These are phyloP conservation scores for Sebastes alutus DNA, from an alignment of 2,797 vertebrate species.

Conservation along the genomic window DNA sequence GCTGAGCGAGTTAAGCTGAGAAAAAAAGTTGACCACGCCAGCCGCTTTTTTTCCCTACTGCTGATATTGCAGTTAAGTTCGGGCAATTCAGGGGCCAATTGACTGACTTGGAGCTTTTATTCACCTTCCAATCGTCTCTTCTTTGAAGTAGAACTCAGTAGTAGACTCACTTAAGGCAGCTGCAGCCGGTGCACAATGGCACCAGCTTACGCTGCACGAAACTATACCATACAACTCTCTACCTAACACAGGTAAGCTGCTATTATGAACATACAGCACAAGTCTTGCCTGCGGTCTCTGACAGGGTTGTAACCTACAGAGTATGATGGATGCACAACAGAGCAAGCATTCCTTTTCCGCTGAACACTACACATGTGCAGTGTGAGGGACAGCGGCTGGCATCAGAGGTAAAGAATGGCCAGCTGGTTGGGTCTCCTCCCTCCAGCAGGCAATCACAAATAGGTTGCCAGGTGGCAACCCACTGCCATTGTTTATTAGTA, in stretches of 20 bases:
- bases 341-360: conserved; percentile 11
- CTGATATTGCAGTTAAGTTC: conserved; percentile 83
- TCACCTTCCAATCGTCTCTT: conserved; percentile 64
- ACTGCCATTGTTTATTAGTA: conserved; percentile 78
- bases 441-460: conserved; percentile 50
- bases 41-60: conserved; percentile 64
- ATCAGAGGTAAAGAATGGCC: conserved; percentile 45
- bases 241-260: conserved; percentile 38
- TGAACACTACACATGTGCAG: conserved; percentile 26
- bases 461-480: conserved; percentile 55
- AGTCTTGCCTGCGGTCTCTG: conserved; percentile 29
- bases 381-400: conserved; percentile 37
- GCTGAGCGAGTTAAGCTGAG: conserved; percentile 67
- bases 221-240: conserved; percentile 7
- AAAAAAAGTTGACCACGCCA: conserved; percentile 68
- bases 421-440: conserved; percentile 65
- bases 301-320: conserved; percentile 43
- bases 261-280: conserved; percentile 23
- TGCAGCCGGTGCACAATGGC: conserved; percentile 58
- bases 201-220: conserved; percentile 44
- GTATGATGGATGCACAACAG: conserved; percentile 31
- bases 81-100: conserved; percentile 73
- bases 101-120: conserved; percentile 76
- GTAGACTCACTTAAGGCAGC: conserved; percentile 46
- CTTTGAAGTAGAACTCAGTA: conserved; percentile 70